Evolutionary conservation across 2,888 invertebrate genomes (phyloP).

Genomic region (Ophonus ardosiacus): DNA sequence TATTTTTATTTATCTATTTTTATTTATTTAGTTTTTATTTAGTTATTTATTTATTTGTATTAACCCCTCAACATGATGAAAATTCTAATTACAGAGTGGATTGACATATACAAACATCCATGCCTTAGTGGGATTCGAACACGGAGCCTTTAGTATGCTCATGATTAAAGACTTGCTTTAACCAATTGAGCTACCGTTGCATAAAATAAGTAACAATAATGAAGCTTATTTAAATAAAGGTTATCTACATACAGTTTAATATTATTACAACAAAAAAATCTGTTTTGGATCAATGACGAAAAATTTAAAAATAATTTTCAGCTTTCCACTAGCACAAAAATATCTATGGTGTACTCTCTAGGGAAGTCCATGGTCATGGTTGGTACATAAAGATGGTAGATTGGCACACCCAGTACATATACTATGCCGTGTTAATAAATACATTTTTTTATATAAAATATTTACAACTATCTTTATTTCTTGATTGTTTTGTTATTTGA

Average conservation of each 20-base stretch:
- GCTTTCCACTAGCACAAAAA: too few relatives aligned
- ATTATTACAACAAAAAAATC: background rate
- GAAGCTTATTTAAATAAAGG: background rate
- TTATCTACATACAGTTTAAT: background rate
- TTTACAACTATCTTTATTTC: background rate
- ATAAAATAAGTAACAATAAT: background rate
- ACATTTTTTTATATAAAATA: background rate
- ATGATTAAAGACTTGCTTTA: background rate
- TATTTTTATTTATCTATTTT: too few relatives aligned
- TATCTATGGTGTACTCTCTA: too few relatives aligned
- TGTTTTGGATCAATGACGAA: too few relatives aligned
- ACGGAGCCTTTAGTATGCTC: background rate
- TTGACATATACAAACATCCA: slow-evolving; percentile 1
- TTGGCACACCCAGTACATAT: background rate
- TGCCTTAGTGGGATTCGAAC: background rate
- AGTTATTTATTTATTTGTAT: background rate
- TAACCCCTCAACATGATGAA: background rate
- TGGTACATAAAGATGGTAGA: background rate
- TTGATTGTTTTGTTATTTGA: background rate
- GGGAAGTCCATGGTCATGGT: background rate
- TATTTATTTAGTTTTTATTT: too few relatives aligned
- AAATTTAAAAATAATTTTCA: too few relatives aligned
- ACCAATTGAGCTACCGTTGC: background rate
- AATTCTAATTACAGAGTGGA: background rate
- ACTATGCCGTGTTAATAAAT: background rate